Conservation (phyloP, 2,113 vertebrate species). For the Gallinago jamesoni region DNA sequence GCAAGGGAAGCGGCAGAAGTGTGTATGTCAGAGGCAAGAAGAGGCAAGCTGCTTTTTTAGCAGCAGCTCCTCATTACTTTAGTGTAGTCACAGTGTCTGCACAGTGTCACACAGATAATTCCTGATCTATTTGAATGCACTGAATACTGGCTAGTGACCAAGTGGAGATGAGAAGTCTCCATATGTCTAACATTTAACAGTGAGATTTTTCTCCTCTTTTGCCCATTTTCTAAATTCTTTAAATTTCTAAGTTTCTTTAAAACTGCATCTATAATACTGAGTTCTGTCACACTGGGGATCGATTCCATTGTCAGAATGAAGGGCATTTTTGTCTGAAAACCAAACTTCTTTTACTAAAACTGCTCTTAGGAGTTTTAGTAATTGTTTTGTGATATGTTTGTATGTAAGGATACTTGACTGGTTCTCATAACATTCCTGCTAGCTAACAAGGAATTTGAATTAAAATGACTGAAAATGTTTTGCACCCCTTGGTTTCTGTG, state of each 20-base stretch:
- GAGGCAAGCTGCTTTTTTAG: neutral
- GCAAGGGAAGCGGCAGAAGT: neutral
- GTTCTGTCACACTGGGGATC: neutral
- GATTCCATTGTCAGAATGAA: neutral
- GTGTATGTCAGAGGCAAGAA: neutral
- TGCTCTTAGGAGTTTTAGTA: neutral
- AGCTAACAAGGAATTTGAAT: neutral
- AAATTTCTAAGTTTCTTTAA: neutral
- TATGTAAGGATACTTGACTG: neutral
- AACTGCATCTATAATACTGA: neutral
- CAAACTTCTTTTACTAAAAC: neutral
- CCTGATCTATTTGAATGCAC: neutral
- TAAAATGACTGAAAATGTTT: neutral
- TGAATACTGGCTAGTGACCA: neutral
- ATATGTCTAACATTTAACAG: neutral
- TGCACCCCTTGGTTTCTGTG: accelerated
- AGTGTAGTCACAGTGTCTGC: neutral
- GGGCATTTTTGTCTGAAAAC: neutral
- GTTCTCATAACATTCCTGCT: neutral
- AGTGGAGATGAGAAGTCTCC: neutral
- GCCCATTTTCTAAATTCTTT: neutral
- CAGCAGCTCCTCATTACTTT: neutral
- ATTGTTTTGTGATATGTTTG: neutral
- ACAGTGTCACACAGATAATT: neutral
- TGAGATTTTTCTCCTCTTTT: neutral